These are phyloP conservation scores for Poecilus cupreus DNA, from an alignment of 2,888 invertebrate genomes.

Conservation along the genomic window DNA sequence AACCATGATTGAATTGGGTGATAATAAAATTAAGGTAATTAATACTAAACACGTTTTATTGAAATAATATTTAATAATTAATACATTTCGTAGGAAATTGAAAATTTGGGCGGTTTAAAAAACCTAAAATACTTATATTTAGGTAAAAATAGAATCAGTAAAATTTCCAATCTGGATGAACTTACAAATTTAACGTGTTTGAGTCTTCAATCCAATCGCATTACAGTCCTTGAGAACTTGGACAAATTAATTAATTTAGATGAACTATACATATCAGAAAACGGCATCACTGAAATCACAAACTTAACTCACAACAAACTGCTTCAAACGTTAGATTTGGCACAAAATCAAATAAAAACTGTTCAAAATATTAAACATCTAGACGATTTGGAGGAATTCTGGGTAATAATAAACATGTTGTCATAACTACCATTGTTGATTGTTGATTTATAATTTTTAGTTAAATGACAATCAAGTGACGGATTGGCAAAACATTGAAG, in stretches of 20 bases:
- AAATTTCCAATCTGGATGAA: conserved; percentile 87
- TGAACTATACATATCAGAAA: conserved; percentile 95
- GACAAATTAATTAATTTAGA: conserved; percentile 83
- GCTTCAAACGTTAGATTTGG: conserved; percentile 92
- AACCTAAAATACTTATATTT: conserved; percentile 88
- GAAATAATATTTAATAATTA: not conserved
- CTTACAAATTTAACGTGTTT: conserved; percentile 85
- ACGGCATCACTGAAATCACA: conserved; percentile 88
- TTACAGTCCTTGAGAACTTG: conserved; percentile 90
- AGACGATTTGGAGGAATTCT: conserved; percentile 90
- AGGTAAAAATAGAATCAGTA: conserved; percentile 96
- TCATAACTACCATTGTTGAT: not conserved
- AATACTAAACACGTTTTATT: conserved; percentile 64
- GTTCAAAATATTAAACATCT: conserved; percentile 89
- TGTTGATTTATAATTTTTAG: conserved; percentile 74
- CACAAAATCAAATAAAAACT: conserved; percentile 87
- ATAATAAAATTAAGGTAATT: conserved; percentile 89
- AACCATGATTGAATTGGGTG: conserved; percentile 93
- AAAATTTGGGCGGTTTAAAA: conserved; percentile 86
- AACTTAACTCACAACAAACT: conserved; percentile 81
- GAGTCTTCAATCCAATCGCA: conserved; percentile 93
- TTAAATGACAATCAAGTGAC: conserved; percentile 92
- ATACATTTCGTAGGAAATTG: conserved; percentile 80
- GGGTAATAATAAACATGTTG: conserved; percentile 83
- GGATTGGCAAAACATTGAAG: conserved; percentile 89